Base-by-base conservation (phyloP, 2,888 invertebrate genomes). In the Hirtodrosophila alboralis region DNA sequence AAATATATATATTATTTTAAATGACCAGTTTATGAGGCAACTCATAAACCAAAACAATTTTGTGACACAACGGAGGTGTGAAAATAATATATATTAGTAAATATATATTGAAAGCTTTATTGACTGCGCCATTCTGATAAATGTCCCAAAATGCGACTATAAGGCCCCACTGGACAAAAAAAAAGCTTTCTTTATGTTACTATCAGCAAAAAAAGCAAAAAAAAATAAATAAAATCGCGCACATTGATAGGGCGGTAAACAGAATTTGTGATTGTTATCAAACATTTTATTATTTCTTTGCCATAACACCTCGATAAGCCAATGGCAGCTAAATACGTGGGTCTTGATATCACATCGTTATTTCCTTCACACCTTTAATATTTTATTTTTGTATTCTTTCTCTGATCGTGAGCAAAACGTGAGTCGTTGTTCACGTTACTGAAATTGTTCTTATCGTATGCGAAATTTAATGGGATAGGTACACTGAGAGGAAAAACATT, bases 201-300 rank as follows among this genome's bases (percentile, higher is more conserved):
- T 51, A 54, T 67, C 45, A 30, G 36, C 18, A 38, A 33, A 10
- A 40, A 41, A 26, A 6, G 33, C 44, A 48, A 37, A 23, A 47
- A 28, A 10, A 28, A 12, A 48, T 33, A 38, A 56, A 23, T 4
- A 56, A 52, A 47, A 52, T 54, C n/a, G 45, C 57, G 36, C 36
- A 21, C 21, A 33, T 5, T 48, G 79, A 83, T 77, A 77, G 34
- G 30, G 31, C 14, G 13, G 26, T 2, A 31, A 54, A 70, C 43
- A 52, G 27, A 61, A 54, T 61, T 63, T 54, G 48, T 58, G 75
- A 67, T 69, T 75, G 30, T 48, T 54, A 79, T 81, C 72, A 54
- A 31, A 40, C 47, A 47, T 75, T n/a, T 72, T 79, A 65, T 75
- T 75, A 61, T 83, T 75, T 68, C 57, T 62, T 58, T 10, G 62